Base-by-base conservation (phyloP, 2,113 vertebrate species). In the Ifrita kowaldi region DNA sequence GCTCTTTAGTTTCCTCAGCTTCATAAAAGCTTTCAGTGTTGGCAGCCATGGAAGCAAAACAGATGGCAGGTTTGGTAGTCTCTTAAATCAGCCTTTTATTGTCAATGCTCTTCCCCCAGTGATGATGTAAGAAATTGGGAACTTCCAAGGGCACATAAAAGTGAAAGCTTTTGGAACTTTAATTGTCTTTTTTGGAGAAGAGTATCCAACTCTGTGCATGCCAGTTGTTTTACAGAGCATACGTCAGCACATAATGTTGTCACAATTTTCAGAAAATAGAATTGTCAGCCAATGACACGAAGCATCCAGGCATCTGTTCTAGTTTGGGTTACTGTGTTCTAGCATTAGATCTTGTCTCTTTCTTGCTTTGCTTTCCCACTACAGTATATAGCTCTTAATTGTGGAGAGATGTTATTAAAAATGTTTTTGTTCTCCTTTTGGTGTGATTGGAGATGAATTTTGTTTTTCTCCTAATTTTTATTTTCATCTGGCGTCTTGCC, bases 361-460 rank as follows among this genome's bases (percentile, higher is more conserved):
- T 37, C 30, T 9, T 30, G 41, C 69, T 59, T 79, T 82, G 33
- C 24, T 89, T 81, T 68, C 44, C 28, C 18, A 15, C n/a, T 47
- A 2, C 3, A 5, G 1, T 18, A 4, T 47, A 13, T 39, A 35
- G 22, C 2, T 77, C 30, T 53, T 68, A 2, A 1, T 26, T 41
- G n/a, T 55, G 27, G 30, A 56, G 39, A 53, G 20, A n/a, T 49
- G 10, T 18, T 73, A 41, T 28, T 65, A 59, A 80, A 84, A 73
- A 39, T 0, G 0, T 42, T 84, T 87, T 82, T 44, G 1, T 44
- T 10, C 27, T 71, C 10, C 49, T 67, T 84, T 67, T 74, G 22
- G 7, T 41, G 8, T 16, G 33, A 13, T 20, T 11, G 15, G 21
- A 71, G 35, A 13, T 2, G 3, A 33, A 26, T 89, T 71, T 63